Evolutionary conservation across 2,113 vertebrate genomes (phyloP), one percentile per base, ranked within the genome.

Genomic region (Myocastor coypus): DNA sequence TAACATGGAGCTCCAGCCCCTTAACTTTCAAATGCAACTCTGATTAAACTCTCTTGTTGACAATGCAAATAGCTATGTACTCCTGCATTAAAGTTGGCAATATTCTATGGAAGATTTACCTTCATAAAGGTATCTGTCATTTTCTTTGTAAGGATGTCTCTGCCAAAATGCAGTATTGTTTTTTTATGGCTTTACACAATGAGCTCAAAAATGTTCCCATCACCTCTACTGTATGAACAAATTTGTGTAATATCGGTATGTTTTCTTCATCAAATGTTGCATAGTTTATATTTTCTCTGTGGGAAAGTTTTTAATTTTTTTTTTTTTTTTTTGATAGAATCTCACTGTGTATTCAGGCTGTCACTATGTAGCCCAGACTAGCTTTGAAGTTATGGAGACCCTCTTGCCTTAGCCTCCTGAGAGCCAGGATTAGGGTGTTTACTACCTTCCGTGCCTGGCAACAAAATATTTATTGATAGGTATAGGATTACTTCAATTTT

Each of bases 201-300:
- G 34, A 84, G 46, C 10, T 40, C 22, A 20, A 20, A 22, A 66
- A 42, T 37, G 59, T 61, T 64, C 64, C 26, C 30, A 30, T 68
- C 42, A 68, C 20, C 42, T 52, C 24, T 75, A 26, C 42, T 42
- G 13, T 46, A 40, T 75, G 24, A 75, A 75, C 73, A 75, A 75
- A 40, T 50, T n/a, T 4, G 26, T 66, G 40, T 52, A 40, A 77
- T 59, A 30, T 7, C 66, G 32, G 28, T 77, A 40, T n/a, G 78
- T 20, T 50, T 16, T 40, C 73, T 78, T 88, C 11, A 1, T 78
- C 78, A 84, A 78, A 81, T 69, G 28, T 78, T 40, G 40, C 61
- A 61, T n/a, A 52, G 3, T 89, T 87, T 92, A 28, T 34, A 42
- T 42, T 92, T 89, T 89, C 90, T 87, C 42, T 83, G 11, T 42